Evolutionary conservation across 2,797 vertebrate species (phyloP), one percentile per base, ranked within the genome.

Genomic region (Rhinogobio ventralis): DNA sequence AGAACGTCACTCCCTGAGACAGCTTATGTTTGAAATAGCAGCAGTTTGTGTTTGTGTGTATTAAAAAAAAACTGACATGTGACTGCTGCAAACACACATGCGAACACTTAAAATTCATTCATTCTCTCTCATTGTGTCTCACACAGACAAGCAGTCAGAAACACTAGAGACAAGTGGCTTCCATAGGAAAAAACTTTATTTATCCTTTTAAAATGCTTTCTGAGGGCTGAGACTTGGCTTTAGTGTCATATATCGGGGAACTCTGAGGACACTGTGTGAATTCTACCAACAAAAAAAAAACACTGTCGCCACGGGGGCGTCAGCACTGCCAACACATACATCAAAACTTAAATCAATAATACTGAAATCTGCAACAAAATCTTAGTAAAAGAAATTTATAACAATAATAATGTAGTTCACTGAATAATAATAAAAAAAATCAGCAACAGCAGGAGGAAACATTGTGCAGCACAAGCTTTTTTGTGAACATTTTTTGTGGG

Each of bases 111-210:
- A 42, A 66, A 45, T n/a, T 64, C 53, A 36, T 66, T 36, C 20
- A 39, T 74, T 69, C 36, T 75, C 23, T 67, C 53, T 82, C 73
- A 53, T 45, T 39, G 13, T n/a, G 42, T 49, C 30, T 62, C 30
- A 57, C 25, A 30, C 53, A 28, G 25, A 51, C 42, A 75, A 60
- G 71, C 71, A 66, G 72, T 73, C 76, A 84, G 20, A 30, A 80
- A 55, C 46, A 80, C n/a, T 64, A 53, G 30, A 28, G 49, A 46
- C 49, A n/a, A 72, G 82, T 60, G 10, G 28, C 80, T 85, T 92
- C 90, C 91, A 92, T 91, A 91, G 88, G 91, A 91, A 91, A 91
- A 91, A 91, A 86, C 83, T 91, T 90, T 90, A 90, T 92, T 92
- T 90, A 89, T 92, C 90, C 91, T 90, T 91, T 91, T 91, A 89